These are phyloP conservation scores for Orthosia cruda DNA, from an alignment of 2,888 invertebrate genomes.

Conservation along the genomic window DNA sequence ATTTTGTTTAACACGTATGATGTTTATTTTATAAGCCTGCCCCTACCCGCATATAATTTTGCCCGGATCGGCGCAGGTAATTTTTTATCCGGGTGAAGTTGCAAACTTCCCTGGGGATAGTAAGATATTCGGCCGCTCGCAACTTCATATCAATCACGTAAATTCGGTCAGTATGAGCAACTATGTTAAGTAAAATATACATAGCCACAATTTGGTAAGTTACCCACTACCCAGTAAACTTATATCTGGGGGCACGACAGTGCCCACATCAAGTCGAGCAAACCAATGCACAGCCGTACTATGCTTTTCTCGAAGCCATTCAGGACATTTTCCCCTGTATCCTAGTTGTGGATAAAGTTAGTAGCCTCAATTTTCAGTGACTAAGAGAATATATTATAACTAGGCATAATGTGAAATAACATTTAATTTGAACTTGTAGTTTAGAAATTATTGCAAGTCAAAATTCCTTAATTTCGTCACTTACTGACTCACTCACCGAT, in stretches of 20 bases:
- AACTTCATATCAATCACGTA: slow-evolving; percentile 58
- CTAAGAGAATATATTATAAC: no score
- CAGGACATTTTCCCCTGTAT: no score
- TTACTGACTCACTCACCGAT: no score
- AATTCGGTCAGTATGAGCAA: slow-evolving; percentile 40
- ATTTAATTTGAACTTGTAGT: no score
- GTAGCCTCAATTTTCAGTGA: no score
- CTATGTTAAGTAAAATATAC: slow-evolving; percentile 37
- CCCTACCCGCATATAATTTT: slow-evolving; percentile 50
- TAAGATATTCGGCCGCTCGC: slow-evolving; percentile 50
- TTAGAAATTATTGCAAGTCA: no score
- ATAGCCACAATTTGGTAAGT: slow-evolving; percentile 20
- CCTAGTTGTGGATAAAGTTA: no score
- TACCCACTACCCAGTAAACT: not conserved
- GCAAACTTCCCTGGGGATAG: slow-evolving; percentile 56
- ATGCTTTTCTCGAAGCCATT: no score
- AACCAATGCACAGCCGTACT: no score
- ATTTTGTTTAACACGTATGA: slow-evolving; percentile 50
- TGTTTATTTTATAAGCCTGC: slow-evolving; percentile 63
- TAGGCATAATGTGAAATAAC: no score
- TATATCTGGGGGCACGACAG: not conserved
- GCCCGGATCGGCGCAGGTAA: slow-evolving; percentile 34
- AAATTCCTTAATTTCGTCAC: no score
- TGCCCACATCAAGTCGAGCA: no score
- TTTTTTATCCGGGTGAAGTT: slow-evolving; percentile 59